Conservation (phyloP, 1,140 invertebrate species). For the Drosophila oshimai region DNA sequence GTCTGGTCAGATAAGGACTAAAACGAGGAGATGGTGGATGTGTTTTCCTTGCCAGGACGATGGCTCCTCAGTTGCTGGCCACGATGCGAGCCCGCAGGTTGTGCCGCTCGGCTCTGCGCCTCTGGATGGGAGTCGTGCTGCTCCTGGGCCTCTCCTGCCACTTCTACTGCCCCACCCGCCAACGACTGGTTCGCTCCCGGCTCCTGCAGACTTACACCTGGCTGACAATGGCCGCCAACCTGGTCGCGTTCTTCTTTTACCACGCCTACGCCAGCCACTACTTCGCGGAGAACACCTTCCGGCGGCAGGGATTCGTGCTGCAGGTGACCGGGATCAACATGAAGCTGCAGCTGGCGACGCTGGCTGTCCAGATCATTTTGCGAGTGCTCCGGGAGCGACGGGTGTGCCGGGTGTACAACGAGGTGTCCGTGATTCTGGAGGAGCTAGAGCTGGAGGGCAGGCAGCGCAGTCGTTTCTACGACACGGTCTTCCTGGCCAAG, state of each 20-base stretch:
- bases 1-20: not conserved
- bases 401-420: constrained; percentile 4
- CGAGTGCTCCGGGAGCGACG: not conserved
- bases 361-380: not conserved
- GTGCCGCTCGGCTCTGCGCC: not conserved
- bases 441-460: not conserved
- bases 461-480: constrained; percentile 1
- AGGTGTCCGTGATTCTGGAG: not conserved
- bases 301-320: not conserved
- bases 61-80: not conserved
- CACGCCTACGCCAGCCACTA: not conserved
- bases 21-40: not conserved
- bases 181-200: not conserved
- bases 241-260: not conserved
- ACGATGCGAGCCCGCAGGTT: constrained; percentile 12
- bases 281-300: constrained; percentile 2
- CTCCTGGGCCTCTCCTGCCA: constrained; percentile 7
- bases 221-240: not conserved
- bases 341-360: not conserved
- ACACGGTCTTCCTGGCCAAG: not conserved
- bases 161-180: not conserved
- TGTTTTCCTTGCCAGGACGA: not conserved
- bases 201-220: not conserved
- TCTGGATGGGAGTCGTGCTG: constrained; percentile 1
- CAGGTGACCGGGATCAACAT: not conserved